phyloP scores from a whole-genome alignment of 2,797 vertebrate species.

The Garrulus glandarius region DNA sequence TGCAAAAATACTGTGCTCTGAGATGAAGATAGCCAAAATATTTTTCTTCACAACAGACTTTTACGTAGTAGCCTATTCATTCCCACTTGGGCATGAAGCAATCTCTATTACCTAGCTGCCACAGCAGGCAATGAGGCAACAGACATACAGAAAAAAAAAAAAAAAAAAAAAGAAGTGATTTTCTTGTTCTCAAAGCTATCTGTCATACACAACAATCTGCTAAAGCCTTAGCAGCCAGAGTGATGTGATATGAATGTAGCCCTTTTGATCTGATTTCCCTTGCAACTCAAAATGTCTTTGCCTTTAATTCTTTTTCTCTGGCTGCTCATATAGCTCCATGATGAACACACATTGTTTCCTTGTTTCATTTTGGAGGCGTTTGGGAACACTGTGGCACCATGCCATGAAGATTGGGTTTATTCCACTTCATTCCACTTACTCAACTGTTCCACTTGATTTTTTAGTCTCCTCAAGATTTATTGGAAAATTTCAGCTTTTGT shows the following conservation, averaged over 20 bases:
- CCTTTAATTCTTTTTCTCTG: constrained; percentile 5
- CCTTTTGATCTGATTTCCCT: constrained; percentile 1
- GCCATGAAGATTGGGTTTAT: neutral
- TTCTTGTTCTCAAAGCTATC: neutral
- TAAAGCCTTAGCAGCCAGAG: neutral
- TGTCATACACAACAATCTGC: neutral
- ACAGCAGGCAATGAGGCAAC: neutral
- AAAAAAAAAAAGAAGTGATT: neutral
- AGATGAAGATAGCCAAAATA: neutral
- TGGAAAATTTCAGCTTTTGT: constrained; percentile 14
- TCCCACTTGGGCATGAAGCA: neutral
- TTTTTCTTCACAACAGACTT: neutral
- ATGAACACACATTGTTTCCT: neutral
- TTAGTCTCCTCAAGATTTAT: constrained; percentile 25
- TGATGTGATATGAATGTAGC: neutral
- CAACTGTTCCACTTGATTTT: neutral
- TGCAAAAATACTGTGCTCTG: neutral
- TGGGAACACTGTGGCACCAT: neutral
- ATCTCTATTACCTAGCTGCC: neutral
- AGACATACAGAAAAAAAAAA: neutral
- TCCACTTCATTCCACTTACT: constrained; percentile 5
- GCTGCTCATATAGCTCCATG: neutral
- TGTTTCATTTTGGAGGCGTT: neutral
- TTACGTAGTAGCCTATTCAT: neutral
- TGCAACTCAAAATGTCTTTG: neutral